Percentiles rank a stretch among this genome's conserved stretches.
phyloP scores from a whole-genome alignment of 2,113 vertebrate species.

The Ascaphus truei region DNA sequence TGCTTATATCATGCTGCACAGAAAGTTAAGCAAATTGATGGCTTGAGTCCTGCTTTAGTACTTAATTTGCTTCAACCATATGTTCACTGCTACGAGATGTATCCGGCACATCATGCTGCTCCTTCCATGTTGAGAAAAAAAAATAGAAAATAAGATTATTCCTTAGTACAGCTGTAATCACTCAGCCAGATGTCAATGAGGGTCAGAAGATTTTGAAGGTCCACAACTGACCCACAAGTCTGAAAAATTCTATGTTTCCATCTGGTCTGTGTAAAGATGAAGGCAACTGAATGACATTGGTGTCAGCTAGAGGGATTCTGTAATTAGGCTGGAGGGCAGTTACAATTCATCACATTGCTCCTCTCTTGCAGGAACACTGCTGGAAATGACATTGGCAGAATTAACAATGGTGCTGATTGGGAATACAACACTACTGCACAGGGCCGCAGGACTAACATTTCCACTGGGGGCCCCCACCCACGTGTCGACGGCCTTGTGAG shows the following conservation, averaged over 20 bases:
- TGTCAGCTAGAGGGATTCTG: conserved; percentile 36
- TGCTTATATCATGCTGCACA: no score
- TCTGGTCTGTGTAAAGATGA: conserved; percentile 43
- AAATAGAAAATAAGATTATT: conserved; percentile 28
- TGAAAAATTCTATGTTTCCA: conserved; percentile 12
- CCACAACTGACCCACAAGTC: conserved; percentile 5
- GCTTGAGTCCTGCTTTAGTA: no score
- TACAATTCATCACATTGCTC: conserved; percentile 33
- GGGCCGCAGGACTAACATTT: no score
- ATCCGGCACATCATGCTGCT: conserved; percentile 7
- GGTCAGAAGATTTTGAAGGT: conserved; percentile 26
- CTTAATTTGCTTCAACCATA: no score
- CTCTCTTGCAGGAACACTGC: conserved; percentile 16
- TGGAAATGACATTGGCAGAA: conserved; percentile 33
- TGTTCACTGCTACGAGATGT: background rate
- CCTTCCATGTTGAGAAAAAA: conserved; percentile 24
- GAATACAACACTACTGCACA: no score
- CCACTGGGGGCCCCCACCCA: no score
- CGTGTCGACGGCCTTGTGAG: no score
- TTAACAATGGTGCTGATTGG: no score
- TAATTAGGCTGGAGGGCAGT: conserved; percentile 35
- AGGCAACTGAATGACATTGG: conserved; percentile 30
- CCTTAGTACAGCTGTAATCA: conserved; percentile 1
- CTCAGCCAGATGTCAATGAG: conserved; percentile 30
- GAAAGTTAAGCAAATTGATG: no score